Evolutionary conservation across 2,888 invertebrate genomes (phyloP), one percentile per base, ranked within the genome.

Genomic region (Chelonus formosanus): DNA sequence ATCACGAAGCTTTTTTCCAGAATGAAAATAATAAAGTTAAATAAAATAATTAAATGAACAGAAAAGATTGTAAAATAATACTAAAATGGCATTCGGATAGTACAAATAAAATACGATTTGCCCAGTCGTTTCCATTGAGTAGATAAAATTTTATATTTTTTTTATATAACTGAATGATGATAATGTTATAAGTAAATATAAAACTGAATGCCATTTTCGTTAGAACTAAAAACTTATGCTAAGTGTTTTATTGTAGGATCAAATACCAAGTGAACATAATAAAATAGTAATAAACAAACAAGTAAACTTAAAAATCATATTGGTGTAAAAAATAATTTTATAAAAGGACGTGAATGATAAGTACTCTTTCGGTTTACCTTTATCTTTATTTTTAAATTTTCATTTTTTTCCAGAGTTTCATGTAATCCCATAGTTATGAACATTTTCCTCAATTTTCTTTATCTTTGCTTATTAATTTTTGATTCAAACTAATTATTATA

Each of bases 91-190:
- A 84, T 84, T 84, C 83, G 82, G 83, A 83, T 76, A 84, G 84
- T 84, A 84, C 84, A 84, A 84, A 83, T 67, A 70, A 67, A 74
- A 77, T 75, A 78, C 78, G 79, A 77, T 81, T 80, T 79, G 61
- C 68, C 73, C 74, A 75, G 76, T 78, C 77, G 76, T 81, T 80
- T 81, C 76, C 77, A 80, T 79, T 79, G 76, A 76, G 77, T 81
- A 83, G 78, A 82, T 79, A 78, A 83, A 82, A 83, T 83, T 84
- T 82, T 84, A 83, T 84, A 84, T 84, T 83, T 84, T 84, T 84
- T 83, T 84, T 84, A 83, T 66, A 62, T 71, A 56, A 62, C 72
- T 72, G 76, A 81, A 80, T 78, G 77, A 79, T 77, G 70, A 72
- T 80, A 79, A 79, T 79, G 75, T 76, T 81, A 77, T 81, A 79